Evolutionary conservation across 2,113 vertebrate species (phyloP), one percentile per base, ranked within the genome.

Genomic region (Collichthys lucidus): DNA sequence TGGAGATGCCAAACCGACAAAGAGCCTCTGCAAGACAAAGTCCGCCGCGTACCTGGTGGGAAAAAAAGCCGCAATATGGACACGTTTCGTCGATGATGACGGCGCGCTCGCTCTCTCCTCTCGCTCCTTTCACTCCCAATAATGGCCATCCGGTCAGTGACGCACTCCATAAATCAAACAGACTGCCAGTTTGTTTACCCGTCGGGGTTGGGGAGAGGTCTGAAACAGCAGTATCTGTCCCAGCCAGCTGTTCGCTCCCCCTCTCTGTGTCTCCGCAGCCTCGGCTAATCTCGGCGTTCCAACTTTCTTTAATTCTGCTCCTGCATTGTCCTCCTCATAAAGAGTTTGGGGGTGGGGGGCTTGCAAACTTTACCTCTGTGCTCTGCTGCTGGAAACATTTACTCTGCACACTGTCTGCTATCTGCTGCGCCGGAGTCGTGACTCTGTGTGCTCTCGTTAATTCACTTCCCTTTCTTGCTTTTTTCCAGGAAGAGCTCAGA

Each of bases 181-280:
- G 86, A 74, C 84, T 86, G 82, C 44, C 46, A 84, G 91, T 86
- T 92, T 95, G 92, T 95, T 93, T 95, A 93, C 89, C 85, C 90
- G 79, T 60, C 63, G 71, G 86, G 91, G 87, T 86, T 84, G 83
- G 49, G 61, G 75, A 65, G 87, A 85, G 87, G 89, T 80, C 92
- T 89, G 89, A 90, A 89, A 71, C 91, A 87, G 90, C 94, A 89
- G 91, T 95, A 95, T 95, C 95, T 94, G 80, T 83, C 83, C 80
- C 73, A 22, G 85, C 88, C 94, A 95, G 94, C 90, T 94, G 94
- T 86, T 91, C 89, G 0, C 82, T 4, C 11, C 81, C 63, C 55
- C 64, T 65, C 81, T 75, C 85, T 47, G 80, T 79, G 74, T 64
- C 75, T 66, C 49, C 5, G n/a, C 81, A 52, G 71, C 87, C 63